Evolutionary conservation across 2,113 vertebrate species (phyloP), one percentile per base, ranked within the genome.

Genomic region (Labeo catla): DNA sequence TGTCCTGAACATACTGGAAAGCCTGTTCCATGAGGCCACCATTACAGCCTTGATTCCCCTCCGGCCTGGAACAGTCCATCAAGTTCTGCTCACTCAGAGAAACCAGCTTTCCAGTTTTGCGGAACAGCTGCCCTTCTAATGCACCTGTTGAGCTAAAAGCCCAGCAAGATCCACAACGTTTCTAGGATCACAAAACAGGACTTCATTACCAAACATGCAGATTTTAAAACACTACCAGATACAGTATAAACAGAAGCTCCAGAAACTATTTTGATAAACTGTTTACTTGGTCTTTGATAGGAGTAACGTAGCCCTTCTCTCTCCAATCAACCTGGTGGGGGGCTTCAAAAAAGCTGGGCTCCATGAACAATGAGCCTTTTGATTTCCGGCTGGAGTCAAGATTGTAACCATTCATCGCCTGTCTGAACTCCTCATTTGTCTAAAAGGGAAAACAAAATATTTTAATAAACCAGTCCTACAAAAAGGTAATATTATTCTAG

Each of bases 271-370:
- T 73, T 43, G 16, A 57, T 4, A 16, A 39, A 34, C 11, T 57
- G 12, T 0, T 84, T 93, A 98, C 97, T 96, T 99, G 97, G 87
- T 98, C 94, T 89, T 99, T 98, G 43, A 99, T 95, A 5, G 95
- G 94, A 61, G 97, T 99, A 45, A 99, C 97, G 39, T 95, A 98
- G 81, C 97, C 98, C n/a, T 96, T 93, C 0, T 97, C 87, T 84
- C 97, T 94, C 96, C 97, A 99, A 76, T 99, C 97, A 81, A 99
- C 86, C 1, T 94, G 86, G n/a, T 92, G 89, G 0, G 96, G 97
- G 0, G 81, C 90, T 76, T 94, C 89, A 83, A 94, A 45, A 88
- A 94, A 95, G 89, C 84, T 95, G 73, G 95, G 95, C 76, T 96
- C 94, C 86, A 95, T 90, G 87, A 97, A 98, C 65, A 93, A 80